Evolutionary conservation across 2,797 vertebrate genomes (phyloP), one percentile per base, ranked within the genome.

Genomic region (Epinephelus malabaricus): DNA sequence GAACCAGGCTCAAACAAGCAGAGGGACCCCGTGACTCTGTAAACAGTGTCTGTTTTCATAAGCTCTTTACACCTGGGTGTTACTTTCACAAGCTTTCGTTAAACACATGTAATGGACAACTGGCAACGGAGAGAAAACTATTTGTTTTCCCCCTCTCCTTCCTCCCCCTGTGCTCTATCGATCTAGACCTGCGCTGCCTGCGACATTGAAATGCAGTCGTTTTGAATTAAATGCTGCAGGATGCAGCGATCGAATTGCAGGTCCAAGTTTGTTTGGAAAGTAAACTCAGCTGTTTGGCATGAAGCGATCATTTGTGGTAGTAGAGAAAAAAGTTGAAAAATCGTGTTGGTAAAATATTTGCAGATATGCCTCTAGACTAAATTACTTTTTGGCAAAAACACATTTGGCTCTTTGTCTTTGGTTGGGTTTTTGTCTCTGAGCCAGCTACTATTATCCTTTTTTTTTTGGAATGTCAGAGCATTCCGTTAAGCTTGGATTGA

Each of bases 31-130:
- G 73, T 18, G 78, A 86, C 84, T 92, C 86, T 79, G 86, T 82
- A 81, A 91, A 86, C 85, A 90, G 76, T 54, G 87, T 90, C 74
- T 91, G 88, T 91, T 94, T 94, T 92, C 88, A 90, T 88, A 92
- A 90, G 87, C 87, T 82, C 81, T 91, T 95, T 79, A 89, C 91
- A 93, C 92, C 90, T 68, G 65, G 85, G 87, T 85, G 92, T 67
- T 61, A 92, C 88, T 93, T 93, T 90, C 84, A 93, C 92, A 79
- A 82, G 88, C 78, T 73, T 89, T 78, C 23, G 84, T 88, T 82
- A 89, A 94, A 94, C 91, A 88, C 79, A 78, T 88, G 86, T 84
- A 92, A 90, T 81, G 86, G 84, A 93, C 89, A 93, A 90, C 85
- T 92, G 90, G 92, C 86, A 77, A 64, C 11, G 43, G 50, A 66